Evolutionary conservation across 2,113 vertebrate species (phyloP).

Genomic region (Peucedramus taeniatus): DNA sequence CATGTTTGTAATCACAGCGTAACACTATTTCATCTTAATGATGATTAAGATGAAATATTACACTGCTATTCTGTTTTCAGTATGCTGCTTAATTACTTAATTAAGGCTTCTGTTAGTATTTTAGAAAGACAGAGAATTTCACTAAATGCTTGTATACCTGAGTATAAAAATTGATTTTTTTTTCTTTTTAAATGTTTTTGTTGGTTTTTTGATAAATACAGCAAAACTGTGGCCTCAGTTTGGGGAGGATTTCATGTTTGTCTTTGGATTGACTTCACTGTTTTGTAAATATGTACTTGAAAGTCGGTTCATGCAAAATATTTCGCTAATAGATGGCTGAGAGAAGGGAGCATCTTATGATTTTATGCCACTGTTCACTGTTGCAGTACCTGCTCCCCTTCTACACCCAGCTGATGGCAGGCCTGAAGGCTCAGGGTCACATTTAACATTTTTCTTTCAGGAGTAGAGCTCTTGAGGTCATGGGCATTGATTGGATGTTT

Average conservation of each 20-base stretch:
- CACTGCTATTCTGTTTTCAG: not conserved
- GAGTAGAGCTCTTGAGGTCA: not conserved
- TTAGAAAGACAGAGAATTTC: not conserved
- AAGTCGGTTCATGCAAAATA: not conserved
- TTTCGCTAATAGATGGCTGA: not conserved
- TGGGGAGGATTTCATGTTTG: not conserved
- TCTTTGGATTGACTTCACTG: not conserved
- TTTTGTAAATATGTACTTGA: not conserved
- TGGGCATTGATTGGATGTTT: not conserved
- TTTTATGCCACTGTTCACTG: not conserved
- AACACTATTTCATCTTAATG: not conserved
- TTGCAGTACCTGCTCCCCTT: not conserved
- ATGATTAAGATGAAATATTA: too few relatives aligned
- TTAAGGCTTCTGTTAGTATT: not conserved
- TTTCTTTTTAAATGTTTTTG: not conserved
- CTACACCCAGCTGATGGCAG: not conserved
- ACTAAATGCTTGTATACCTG: not conserved
- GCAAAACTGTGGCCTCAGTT: accelerated
- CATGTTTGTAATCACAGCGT: not conserved
- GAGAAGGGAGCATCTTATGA: not conserved
- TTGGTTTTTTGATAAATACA: not conserved
- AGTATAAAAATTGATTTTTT: not conserved
- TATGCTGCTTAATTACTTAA: not conserved
- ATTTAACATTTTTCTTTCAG: not conserved
- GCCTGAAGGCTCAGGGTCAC: not conserved